phyloP scores from a whole-genome alignment of 1,140 invertebrate genomes.

The Microplitis mediator region DNA sequence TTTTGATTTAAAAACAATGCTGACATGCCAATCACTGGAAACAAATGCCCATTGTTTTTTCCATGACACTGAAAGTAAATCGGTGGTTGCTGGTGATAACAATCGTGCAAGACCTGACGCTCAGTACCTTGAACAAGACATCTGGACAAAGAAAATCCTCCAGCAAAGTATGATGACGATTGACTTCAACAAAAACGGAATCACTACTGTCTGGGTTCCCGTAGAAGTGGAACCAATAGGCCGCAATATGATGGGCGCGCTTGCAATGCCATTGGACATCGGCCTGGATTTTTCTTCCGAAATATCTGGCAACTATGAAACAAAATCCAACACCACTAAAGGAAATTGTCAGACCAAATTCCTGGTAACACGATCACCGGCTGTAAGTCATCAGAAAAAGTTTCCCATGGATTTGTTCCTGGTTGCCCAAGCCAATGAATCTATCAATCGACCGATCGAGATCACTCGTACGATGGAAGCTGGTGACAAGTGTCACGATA shows the following conservation, averaged over 20 bases:
- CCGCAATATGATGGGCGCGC: not conserved
- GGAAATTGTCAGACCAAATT: not conserved
- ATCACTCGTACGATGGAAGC: not conserved
- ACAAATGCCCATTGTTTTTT: not conserved
- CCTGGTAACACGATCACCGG: not conserved
- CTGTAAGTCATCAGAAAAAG: not conserved
- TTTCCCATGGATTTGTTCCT: not conserved
- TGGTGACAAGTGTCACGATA: not conserved
- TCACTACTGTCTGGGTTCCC: not conserved
- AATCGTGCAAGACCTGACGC: not conserved
- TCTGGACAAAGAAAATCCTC: not conserved
- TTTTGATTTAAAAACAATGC: not conserved
- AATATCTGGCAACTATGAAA: not conserved
- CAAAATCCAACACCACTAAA: not conserved
- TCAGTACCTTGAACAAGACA: not conserved
- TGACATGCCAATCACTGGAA: not conserved
- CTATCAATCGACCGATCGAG: not conserved
- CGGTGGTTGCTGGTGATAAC: not conserved
- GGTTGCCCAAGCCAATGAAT: not conserved
- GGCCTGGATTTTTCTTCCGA: not conserved
- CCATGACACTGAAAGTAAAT: not conserved
- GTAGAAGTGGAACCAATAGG: not conserved
- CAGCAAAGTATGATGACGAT: not conserved
- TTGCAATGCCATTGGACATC: not conserved
- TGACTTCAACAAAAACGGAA: not conserved